These are phyloP conservation scores for Athalia circularis DNA, from an alignment of 2,888 invertebrate species.

Conservation along the genomic window DNA sequence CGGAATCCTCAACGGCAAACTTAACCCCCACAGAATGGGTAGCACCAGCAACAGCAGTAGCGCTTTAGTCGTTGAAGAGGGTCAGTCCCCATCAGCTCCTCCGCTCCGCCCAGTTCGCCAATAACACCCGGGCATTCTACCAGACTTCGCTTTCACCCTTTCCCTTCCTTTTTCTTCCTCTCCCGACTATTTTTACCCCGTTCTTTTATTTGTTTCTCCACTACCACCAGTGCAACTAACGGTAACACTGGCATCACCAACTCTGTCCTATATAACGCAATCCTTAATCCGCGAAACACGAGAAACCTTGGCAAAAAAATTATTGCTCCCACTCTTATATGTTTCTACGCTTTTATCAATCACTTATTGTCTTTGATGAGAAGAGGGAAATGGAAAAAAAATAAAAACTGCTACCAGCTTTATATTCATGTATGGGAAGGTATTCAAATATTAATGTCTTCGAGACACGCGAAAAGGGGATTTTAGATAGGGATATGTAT, in stretches of 20 bases:
- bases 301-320: too few species aligned
- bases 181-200: too few species aligned
- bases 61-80: conserved; percentile 35
- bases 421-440: too few species aligned
- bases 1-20: neutral
- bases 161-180: neutral
- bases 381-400: too few species aligned
- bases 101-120: conserved; percentile 31
- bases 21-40: neutral
- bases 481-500: neutral
- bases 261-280: too few species aligned
- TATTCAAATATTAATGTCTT: neutral
- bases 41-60: too few species aligned
- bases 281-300: too few species aligned
- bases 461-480: neutral
- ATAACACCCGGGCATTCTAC: conserved; percentile 33
- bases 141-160: conserved; percentile 8
- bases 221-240: neutral
- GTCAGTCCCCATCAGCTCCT: conserved; percentile 17
- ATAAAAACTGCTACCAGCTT: too few species aligned
- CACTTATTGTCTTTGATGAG: too few species aligned
- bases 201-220: neutral
- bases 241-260: too few species aligned
- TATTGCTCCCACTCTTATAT: too few species aligned
- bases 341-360: too few species aligned